Base-by-base conservation (phyloP, 2,888 invertebrate species). In the Nysson spinosus region DNA sequence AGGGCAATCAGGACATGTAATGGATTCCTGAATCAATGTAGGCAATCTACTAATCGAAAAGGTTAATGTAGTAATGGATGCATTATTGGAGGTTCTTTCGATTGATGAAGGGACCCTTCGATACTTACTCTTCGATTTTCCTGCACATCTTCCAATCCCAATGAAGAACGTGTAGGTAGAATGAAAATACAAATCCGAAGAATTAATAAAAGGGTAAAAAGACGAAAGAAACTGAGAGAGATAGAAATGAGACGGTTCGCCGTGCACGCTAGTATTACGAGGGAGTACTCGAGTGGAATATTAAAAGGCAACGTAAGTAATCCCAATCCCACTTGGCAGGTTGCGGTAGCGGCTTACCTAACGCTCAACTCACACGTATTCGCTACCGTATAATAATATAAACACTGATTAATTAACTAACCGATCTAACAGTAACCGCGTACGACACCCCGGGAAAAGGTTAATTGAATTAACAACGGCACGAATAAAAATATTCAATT, bases 351-450 rank as follows among this genome's bases (percentile, higher is more conserved):
- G 26, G 47, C n/a, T 9, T 1, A n/a, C 30, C 20, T 57, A 40
- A 54, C 17, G 44, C 6, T n/a, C n/a, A n/a, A 14, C 28, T 37
- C 69, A 73, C 64, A 42, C 74, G 72, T 74, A 50, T 68, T 55
- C 65, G 58, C 65, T 60, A 65, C 69, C 64, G 67, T 67, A 69
- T 80, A 84, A 83, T 84, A 83, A 84, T 81, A 82, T 77, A 81
- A 84, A 83, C 80, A 80, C 79, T 78, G 81, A 81, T 84, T 83
- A 84, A 85, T 85, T 83, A 82, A 80, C 71, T 66, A 75, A 75
- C 78, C 77, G 70, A 75, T 77, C 71, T 74, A 72, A 61, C 68
- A 68, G 68, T 46, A 30, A 19, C 28, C 19, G n/a, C 34, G 28
- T 3, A 16, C 14, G 9, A 4, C 14, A 16, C 35, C 32, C n/a